phyloP scores from a whole-genome alignment of 2,113 vertebrate genomes.

The Mystacornis crossleyi region DNA sequence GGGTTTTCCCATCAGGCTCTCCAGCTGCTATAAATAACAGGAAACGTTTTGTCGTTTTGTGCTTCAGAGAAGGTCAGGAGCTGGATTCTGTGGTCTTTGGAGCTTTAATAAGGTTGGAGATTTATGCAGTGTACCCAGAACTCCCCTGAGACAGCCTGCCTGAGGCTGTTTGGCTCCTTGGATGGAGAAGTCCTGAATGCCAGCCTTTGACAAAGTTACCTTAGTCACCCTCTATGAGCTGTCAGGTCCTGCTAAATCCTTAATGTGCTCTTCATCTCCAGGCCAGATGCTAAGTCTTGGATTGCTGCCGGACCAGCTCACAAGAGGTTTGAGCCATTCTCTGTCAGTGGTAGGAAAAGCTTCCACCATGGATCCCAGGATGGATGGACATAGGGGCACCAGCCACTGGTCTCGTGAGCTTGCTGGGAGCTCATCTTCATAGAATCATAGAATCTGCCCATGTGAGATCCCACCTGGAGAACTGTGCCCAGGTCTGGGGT shows the following conservation, averaged over 20 bases:
- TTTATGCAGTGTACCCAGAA: neutral
- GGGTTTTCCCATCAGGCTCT: slow-evolving; percentile 66
- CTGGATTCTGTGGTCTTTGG: slow-evolving; percentile 18
- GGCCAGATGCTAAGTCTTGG: neutral
- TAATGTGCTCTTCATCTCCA: neutral
- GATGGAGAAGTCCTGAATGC: neutral
- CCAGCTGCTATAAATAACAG: slow-evolving; percentile 68
- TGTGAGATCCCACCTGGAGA: neutral
- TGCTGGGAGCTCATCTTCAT: neutral
- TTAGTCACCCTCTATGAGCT: neutral
- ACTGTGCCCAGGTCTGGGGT: neutral
- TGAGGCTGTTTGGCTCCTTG: neutral
- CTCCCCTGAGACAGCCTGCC: neutral
- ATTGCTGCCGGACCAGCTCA: neutral
- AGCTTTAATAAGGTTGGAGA: slow-evolving; percentile 22
- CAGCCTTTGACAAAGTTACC: slow-evolving; percentile 10
- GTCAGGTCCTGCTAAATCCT: neutral
- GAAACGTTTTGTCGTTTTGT: slow-evolving; percentile 44
- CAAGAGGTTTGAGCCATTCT: neutral
- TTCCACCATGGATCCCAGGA: neutral
- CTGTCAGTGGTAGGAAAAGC: neutral
- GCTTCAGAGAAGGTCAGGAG: slow-evolving; percentile 21
- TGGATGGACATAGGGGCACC: neutral
- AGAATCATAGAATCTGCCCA: neutral
- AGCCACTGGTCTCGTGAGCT: neutral